Evolutionary conservation across 2,888 invertebrate species (phyloP).

Genomic region (Ferdinandea cuprea): DNA sequence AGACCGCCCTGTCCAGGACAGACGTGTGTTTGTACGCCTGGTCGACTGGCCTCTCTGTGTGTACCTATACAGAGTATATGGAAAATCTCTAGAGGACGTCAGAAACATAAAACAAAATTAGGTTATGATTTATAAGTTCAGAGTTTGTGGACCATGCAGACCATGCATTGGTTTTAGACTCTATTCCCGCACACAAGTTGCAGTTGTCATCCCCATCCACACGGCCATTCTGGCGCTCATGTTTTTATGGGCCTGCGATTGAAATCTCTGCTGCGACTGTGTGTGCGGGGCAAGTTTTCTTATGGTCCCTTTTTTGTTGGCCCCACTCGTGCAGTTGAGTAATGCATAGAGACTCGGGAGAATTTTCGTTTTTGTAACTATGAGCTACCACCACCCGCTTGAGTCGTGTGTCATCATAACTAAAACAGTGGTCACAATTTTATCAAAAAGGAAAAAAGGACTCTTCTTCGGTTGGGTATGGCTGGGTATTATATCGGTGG

Average conservation of each 20-base stretch:
- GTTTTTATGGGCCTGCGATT: slow-evolving; percentile 30
- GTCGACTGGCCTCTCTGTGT: background rate
- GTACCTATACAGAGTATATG: too few relatives aligned
- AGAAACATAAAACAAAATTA: slow-evolving; percentile 77
- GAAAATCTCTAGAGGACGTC: slow-evolving; percentile 76
- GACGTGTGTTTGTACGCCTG: background rate
- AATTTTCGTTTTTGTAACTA: slow-evolving; percentile 34
- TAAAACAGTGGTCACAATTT: slow-evolving; percentile 22
- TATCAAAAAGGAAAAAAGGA: background rate
- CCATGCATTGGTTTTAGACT: slow-evolving; percentile 67
- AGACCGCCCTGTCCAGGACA: background rate
- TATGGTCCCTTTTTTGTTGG: slow-evolving; percentile 9
- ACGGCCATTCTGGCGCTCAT: background rate
- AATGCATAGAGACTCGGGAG: slow-evolving; percentile 18
- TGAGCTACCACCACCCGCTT: background rate
- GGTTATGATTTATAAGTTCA: slow-evolving; percentile 76
- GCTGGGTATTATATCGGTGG: too few relatives aligned
- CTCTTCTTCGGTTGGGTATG: too few relatives aligned
- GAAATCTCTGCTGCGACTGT: too few relatives aligned
- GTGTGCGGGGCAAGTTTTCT: slow-evolving; percentile 23
- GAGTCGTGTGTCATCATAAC: slow-evolving; percentile 11
- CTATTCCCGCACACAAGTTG: slow-evolving; percentile 59
- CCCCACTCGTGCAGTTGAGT: slow-evolving; percentile 14
- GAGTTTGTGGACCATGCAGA: slow-evolving; percentile 56
- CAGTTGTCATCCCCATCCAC: slow-evolving; percentile 56